Evolutionary conservation across 2,888 invertebrate species (phyloP).

Genomic region (Pelosia muscerda): DNA sequence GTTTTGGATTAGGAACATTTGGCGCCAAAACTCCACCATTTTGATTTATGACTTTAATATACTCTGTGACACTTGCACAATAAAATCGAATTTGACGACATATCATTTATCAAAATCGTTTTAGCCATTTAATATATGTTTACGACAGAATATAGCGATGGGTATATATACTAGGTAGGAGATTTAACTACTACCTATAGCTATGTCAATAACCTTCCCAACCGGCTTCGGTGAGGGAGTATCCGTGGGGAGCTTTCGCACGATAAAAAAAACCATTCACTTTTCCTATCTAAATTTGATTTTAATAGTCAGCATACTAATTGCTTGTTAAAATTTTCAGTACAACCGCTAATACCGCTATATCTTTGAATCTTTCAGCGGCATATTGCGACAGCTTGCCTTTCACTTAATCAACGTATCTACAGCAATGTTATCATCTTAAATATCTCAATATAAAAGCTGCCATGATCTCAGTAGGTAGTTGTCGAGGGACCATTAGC

Average conservation of each 20-base stretch:
- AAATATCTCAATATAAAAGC: conserved; percentile 31
- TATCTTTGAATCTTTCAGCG: neutral
- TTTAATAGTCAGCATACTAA: too few relatives aligned
- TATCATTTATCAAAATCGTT: neutral
- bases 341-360: too few relatives aligned
- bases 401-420: neutral
- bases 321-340: too few relatives aligned
- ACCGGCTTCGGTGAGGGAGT: too few relatives aligned
- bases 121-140: neutral
- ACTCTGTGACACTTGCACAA: neutral
- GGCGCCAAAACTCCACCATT: conserved; percentile 4
- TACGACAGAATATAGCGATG: neutral
- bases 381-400: neutral
- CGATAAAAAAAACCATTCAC: too few relatives aligned
- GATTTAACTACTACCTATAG: too few relatives aligned
- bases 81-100: neutral
- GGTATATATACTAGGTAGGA: too few relatives aligned
- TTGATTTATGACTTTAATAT: neutral
- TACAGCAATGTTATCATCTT: conserved; percentile 15
- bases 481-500: conserved; percentile 50
- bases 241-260: too few relatives aligned
- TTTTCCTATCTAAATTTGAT: too few relatives aligned
- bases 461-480: conserved; percentile 6
- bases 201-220: too few relatives aligned
- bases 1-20: neutral